Evolutionary conservation across 2,113 vertebrate species (phyloP).

Genomic region (Chionomys nivalis): DNA sequence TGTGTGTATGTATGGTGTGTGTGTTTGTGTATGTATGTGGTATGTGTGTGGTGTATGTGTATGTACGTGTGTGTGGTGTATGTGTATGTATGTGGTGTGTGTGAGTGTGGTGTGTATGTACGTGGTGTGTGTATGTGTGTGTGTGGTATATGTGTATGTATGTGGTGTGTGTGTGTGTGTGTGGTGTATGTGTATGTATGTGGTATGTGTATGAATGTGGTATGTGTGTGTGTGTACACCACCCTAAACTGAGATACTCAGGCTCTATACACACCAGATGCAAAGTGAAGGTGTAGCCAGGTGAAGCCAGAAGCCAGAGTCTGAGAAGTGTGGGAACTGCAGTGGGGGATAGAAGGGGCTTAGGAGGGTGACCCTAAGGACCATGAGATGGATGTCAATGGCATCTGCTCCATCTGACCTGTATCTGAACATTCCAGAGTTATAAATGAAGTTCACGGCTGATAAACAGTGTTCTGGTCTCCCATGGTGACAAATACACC

Average conservation of each 20-base stretch:
- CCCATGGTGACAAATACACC: accelerated
- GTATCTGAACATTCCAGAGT: neutral
- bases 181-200: neutral
- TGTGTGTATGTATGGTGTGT: neutral
- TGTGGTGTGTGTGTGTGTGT: neutral
- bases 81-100: neutral
- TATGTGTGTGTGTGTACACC: neutral
- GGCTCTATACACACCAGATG: neutral
- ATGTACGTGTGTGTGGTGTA: neutral
- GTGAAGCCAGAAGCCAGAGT: accelerated
- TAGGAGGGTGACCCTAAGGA: accelerated
- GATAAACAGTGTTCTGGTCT: neutral
- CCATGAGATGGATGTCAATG: accelerated
- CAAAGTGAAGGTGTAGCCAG: neutral
- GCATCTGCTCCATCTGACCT: neutral
- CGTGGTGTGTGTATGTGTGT: neutral
- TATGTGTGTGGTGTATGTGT: neutral
- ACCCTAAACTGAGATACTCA: neutral
- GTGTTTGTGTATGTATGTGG: neutral
- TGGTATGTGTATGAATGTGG: neutral
- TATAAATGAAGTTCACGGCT: neutral
- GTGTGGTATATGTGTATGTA: neutral
- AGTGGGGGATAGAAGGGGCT: neutral
- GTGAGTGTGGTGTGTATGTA: neutral
- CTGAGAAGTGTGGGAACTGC: accelerated